Conservation (phyloP, 2,888 invertebrate species). For the Dasysyrphus tricinctus region DNA sequence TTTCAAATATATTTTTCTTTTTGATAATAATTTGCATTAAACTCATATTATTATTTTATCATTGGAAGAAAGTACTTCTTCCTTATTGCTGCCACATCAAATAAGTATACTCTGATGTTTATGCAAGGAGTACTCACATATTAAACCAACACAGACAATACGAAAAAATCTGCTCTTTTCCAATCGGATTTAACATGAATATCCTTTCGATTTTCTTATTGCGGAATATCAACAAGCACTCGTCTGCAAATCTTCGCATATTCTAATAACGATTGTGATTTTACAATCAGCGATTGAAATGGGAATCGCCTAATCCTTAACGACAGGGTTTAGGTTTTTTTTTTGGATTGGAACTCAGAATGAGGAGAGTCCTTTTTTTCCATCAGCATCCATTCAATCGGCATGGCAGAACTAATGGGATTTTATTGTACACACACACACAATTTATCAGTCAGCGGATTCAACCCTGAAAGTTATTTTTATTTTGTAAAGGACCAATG, state of each 20-base stretch:
- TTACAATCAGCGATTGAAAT: constrained; percentile 56
- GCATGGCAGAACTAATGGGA: constrained; percentile 46
- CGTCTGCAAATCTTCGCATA: background rate
- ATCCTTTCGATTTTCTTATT: constrained; percentile 2
- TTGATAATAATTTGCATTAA: constrained; percentile 40
- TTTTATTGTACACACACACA: constrained; percentile 44
- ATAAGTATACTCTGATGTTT: background rate
- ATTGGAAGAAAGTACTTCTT: background rate
- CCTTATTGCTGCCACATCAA: background rate
- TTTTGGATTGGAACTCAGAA: background rate
- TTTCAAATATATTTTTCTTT: constrained; percentile 12
- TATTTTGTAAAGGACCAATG: constrained; percentile 27
- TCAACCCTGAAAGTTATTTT: constrained; percentile 35
- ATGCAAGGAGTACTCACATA: background rate
- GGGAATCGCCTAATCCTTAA: constrained; percentile 33
- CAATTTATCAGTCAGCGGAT: constrained; percentile 13
- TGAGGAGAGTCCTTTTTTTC: background rate
- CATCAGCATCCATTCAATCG: background rate
- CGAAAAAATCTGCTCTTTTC: background rate
- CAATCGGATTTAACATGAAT: constrained; percentile 47
- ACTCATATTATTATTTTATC: constrained; percentile 2
- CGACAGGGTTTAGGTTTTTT: constrained; percentile 7
- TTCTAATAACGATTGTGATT: constrained; percentile 46
- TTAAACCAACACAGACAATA: constrained; percentile 9
- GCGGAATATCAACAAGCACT: background rate